A percentile compares a stretch with the other conserved stretches of the same genome.
phyloP scores from a whole-genome alignment of 1,140 invertebrate genomes.

The Leptinotarsa defecta region DNA sequence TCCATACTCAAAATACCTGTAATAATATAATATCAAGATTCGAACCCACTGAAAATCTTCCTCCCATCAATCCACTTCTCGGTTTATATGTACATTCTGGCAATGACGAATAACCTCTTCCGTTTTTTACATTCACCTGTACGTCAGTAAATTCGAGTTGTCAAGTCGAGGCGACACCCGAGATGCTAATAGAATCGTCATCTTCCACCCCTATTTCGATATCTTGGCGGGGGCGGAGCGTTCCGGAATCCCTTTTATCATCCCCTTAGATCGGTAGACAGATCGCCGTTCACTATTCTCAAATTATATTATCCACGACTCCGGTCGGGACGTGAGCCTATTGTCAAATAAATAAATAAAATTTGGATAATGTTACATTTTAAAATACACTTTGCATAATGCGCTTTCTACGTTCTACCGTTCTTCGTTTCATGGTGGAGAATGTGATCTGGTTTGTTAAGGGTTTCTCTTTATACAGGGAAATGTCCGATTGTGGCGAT shows the following conservation, averaged over 20 bases:
- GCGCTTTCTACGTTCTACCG: conserved; percentile 38
- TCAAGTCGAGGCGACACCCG: conserved; percentile 18
- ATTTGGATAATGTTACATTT: conserved; percentile 57
- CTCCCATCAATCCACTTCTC: no score
- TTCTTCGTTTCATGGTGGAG: conserved; percentile 45
- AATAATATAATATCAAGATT: no score
- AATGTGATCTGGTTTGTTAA: conserved; percentile 53
- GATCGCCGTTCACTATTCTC: conserved; percentile 55
- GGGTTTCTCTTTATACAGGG: not conserved
- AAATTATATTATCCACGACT: conserved; percentile 55
- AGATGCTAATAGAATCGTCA: conserved; percentile 31
- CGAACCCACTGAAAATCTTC: no score
- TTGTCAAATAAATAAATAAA: conserved; percentile 59
- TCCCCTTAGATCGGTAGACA: conserved; percentile 49
- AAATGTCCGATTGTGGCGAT: not conserved
- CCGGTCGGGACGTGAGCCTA: conserved; percentile 55
- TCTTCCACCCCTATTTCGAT: conserved; percentile 25
- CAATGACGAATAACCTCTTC: not conserved
- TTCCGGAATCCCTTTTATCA: conserved; percentile 22
- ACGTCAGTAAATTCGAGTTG: conserved; percentile 7
- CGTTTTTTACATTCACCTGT: conserved; percentile 7
- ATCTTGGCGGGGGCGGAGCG: conserved; percentile 18
- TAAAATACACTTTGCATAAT: conserved; percentile 58
- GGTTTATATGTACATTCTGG: not conserved
- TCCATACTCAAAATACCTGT: no score